Evolutionary conservation across 64 coral and sea anemone genomes (phyloP), one percentile per base, ranked within the genome.

Genomic region (Pocillopora verrucosa): DNA sequence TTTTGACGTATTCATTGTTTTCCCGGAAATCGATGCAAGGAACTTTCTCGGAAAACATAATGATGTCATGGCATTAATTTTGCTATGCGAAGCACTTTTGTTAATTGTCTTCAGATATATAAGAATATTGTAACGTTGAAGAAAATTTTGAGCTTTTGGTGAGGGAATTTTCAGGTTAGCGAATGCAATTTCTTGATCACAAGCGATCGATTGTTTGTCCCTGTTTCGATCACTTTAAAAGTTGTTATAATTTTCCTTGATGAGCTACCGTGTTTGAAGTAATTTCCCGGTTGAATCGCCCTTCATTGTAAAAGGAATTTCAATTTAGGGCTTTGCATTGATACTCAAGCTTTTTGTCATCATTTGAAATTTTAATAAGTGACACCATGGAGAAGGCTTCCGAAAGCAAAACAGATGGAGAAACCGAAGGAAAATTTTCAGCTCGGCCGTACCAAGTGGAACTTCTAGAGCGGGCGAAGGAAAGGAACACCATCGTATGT

Each of bases 361-460:
- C 30, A 30, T 41, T 37, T 2, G 19, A 79, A 25, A 67, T 63
- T 11, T 30, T 56, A 16, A 13, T 37, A 34, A 34, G 17, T 19
- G 41, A 15, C 15, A 74, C 36, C 37, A 84, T 76, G 69, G 80
- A 85, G 36, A 60, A 25, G 16, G 88, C 72, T 22, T 30, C 72
- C 58, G 24, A 59, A 41, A 61, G 16, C 19, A 59, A 86, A 62
- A 36, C 37, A 41, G 36, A 22, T 17, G n/a, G 24, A 12, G 61
- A 85, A 56, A 3, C 10, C 22, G 68, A 58, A 76, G 35, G 34
- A 30, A 51, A 41, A 0, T 36, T 90, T 5, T 76, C 17, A 14
- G 61, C 95, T 10, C 88, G 95, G 3, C 95, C 95, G 0, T 99
- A 99, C 59, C 97, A 99, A 78, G 84, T 93, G 10, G 97, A 99